Conservation (phyloP, 2,113 vertebrate species). For the Merops nubicus region DNA sequence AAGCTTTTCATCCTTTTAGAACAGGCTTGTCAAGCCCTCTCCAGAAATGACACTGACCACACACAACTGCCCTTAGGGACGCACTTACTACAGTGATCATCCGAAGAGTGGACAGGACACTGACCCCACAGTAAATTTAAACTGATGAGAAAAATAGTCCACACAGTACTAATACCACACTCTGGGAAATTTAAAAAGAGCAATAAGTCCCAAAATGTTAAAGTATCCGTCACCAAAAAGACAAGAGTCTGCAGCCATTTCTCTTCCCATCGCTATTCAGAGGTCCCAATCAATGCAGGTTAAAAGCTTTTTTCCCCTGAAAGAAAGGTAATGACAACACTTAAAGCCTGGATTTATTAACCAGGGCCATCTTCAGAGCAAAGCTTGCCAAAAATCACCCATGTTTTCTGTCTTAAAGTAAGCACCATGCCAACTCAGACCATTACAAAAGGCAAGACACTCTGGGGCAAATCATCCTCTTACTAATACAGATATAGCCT, state of each 20-base stretch:
- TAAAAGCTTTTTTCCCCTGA: neutral
- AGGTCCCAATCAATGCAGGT: neutral
- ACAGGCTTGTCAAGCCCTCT: neutral
- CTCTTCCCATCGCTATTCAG: neutral
- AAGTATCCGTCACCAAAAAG: neutral
- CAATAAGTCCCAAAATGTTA: neutral
- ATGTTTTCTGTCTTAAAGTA: neutral
- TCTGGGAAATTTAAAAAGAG: neutral
- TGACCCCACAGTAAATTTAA: neutral
- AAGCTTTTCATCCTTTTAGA: neutral
- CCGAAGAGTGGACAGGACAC: neutral
- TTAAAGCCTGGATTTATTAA: neutral
- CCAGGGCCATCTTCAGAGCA: neutral
- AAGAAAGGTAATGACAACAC: neutral
- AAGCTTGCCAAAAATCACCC: neutral
- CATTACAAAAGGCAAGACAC: neutral
- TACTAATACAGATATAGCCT: neutral
- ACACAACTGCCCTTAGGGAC: neutral
- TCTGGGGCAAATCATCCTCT: neutral
- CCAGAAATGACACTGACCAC: neutral
- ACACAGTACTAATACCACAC: neutral
- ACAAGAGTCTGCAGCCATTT: neutral
- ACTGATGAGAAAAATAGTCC: neutral
- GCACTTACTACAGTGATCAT: neutral
- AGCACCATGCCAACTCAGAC: neutral